A percentile compares a stretch with the other conserved stretches of the same genome.
phyloP scores from a whole-genome alignment of 2,888 invertebrate species.

The Sinhomidia bicolor region DNA sequence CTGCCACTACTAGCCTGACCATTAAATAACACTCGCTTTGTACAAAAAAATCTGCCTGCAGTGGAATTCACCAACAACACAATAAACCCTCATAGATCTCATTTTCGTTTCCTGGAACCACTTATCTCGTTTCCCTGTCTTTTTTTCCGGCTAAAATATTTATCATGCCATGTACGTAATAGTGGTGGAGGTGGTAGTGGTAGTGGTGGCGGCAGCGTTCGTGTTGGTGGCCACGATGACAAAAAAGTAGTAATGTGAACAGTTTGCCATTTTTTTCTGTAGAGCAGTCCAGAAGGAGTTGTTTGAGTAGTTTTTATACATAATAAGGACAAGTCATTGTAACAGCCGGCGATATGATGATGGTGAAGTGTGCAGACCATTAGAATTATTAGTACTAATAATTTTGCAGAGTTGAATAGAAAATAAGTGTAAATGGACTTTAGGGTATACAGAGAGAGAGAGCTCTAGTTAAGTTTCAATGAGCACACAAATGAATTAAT shows the following conservation, averaged over 20 bases:
- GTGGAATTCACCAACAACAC: not conserved
- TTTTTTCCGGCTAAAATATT: conserved; percentile 5
- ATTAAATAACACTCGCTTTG: not conserved
- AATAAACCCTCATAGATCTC: conserved; percentile 1
- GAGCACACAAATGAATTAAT: no score
- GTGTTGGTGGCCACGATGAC: not conserved
- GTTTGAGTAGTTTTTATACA: no score
- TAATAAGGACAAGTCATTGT: not conserved
- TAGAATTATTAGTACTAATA: no score
- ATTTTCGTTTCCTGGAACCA: conserved; percentile 41
- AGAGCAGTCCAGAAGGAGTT: not conserved
- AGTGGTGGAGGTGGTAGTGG: not conserved
- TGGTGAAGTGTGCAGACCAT: no score
- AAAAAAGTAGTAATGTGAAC: not conserved
- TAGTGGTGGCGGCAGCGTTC: not conserved
- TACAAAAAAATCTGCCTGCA: not conserved
- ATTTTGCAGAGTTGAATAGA: no score
- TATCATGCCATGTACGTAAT: not conserved
- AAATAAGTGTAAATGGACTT: no score
- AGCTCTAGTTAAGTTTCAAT: no score
- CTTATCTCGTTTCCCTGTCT: conserved; percentile 22
- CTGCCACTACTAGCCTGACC: not conserved
- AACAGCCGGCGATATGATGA: not conserved
- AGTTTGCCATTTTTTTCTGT: not conserved
- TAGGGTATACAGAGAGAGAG: no score